phyloP scores from a whole-genome alignment of 2,888 invertebrate genomes.

The Biston betularia region DNA sequence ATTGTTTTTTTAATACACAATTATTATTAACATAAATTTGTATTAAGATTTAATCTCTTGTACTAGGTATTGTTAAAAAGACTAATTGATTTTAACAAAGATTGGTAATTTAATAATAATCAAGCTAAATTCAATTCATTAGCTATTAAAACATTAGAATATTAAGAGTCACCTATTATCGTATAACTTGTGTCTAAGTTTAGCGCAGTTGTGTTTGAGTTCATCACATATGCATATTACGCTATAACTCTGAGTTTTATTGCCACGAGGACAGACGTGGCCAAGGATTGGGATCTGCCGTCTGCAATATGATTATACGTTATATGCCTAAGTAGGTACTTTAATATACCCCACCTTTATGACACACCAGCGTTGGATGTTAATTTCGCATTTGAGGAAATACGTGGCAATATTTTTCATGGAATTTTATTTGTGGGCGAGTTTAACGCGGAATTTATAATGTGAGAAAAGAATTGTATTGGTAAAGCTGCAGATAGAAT shows the following conservation, averaged over 20 bases:
- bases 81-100: too few species aligned
- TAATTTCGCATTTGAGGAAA: slow-evolving; percentile 61
- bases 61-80: too few species aligned
- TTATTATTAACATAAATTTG: too few species aligned
- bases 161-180: slow-evolving; percentile 20
- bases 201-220: slow-evolving; percentile 65
- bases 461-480: slow-evolving; percentile 10
- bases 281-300: slow-evolving; percentile 64
- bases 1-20: too few species aligned
- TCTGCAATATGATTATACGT: slow-evolving; percentile 65
- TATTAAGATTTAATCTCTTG: too few species aligned
- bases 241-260: slow-evolving; percentile 78
- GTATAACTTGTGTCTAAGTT: slow-evolving; percentile 58
- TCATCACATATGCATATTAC: slow-evolving; percentile 81
- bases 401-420: slow-evolving; percentile 46
- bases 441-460: slow-evolving; percentile 17
- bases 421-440: slow-evolving; percentile 33
- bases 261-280: slow-evolving; percentile 75
- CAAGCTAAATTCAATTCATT: not conserved
- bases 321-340: slow-evolving; percentile 65
- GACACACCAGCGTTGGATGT: slow-evolving; percentile 58
- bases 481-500: slow-evolving; percentile 9
- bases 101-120: too few species aligned
- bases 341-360: slow-evolving; percentile 75
- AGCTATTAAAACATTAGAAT: slow-evolving; percentile 17